Base-by-base conservation (phyloP, 1,140 invertebrate species). In the Nebria ingens region DNA sequence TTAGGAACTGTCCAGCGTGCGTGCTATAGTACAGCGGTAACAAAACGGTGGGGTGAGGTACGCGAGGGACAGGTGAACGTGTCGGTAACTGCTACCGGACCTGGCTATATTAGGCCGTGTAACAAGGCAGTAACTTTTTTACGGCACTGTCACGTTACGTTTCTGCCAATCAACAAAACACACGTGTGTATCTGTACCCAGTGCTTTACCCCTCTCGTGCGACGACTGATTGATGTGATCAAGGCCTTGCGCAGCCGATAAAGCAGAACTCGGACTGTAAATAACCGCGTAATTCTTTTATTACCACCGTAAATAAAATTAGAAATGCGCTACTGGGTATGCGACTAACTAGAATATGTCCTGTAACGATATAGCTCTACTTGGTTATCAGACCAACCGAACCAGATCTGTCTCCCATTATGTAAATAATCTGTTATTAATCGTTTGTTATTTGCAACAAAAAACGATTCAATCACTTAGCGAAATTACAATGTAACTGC, bases 101-200 rank as follows among this genome's bases (percentile, higher is more conserved):
- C 15, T 12, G 4, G 40, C 40, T 17, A 17, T 45, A 45, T 45
- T 45, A 45, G 40, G 40, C 17, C 40, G 40, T 17, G 40, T 45
- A 45, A 45, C 40, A 45, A 45, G 40, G 17, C 15, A 45, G 40
- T 45, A 45, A 45, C 9, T 45, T 45, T 45, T 45, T 45, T 45
- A 45, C 40, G 17, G 9, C 3, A 17, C 15, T 45, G 40, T 45
- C 40, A 45, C 40, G 9, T 17, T 17, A 45, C 17, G 15, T 6
- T 45, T 45, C 40, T 45, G 40, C 40, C 40, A 45, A 45, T 45
- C 40, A 45, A 45, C 40, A 11, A 11, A 9, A 45, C 15, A 45
- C 40, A 45, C 40, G 40, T 45, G 40, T 17, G 40, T 45, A 45
- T 45, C 3, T 6, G 6, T 45, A 11, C 15, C 4, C 40, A 12